These are phyloP conservation scores for Thera britannica DNA, from an alignment of 2,888 invertebrate genomes.

Conservation along the genomic window DNA sequence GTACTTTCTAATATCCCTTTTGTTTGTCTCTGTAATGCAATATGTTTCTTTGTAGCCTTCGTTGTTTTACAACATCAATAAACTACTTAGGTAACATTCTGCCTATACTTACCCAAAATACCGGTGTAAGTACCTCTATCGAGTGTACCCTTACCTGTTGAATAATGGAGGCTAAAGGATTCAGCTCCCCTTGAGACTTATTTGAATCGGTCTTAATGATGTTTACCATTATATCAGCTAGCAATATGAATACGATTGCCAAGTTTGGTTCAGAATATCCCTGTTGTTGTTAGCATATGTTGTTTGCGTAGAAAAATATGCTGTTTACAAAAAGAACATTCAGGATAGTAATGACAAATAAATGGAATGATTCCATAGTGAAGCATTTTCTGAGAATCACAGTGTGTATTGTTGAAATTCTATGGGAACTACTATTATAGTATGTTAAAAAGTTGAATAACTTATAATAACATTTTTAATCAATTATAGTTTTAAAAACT, in stretches of 20 bases:
- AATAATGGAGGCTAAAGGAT: conserved; percentile 72
- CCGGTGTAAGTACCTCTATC: conserved; percentile 4
- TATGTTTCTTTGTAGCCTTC: too few relatives aligned
- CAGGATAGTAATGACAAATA: neutral
- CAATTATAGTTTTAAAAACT: too few relatives aligned
- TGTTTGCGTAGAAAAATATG: conserved; percentile 23
- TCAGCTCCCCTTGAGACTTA: conserved; percentile 46
- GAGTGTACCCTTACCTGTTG: conserved; percentile 62
- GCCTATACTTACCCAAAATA: neutral
- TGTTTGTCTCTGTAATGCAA: too few relatives aligned
- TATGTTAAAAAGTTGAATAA: too few relatives aligned
- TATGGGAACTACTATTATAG: too few relatives aligned
- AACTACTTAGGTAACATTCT: neutral
- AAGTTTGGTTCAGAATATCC: conserved; percentile 36
- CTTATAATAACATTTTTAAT: too few relatives aligned
- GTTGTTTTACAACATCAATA: too few relatives aligned
- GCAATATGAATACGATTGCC: conserved; percentile 40
- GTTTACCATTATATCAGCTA: conserved; percentile 49
- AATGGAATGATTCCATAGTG: neutral
- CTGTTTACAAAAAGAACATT: conserved; percentile 14
- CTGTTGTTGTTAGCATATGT: conserved; percentile 33
- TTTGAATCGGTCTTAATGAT: conserved; percentile 59
- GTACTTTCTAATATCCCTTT: too few relatives aligned
- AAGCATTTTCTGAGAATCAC: neutral
- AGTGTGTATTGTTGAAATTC: too few relatives aligned